Evolutionary conservation across 1,140 invertebrate species (phyloP).

Genomic region (Riptortus pedestris): DNA sequence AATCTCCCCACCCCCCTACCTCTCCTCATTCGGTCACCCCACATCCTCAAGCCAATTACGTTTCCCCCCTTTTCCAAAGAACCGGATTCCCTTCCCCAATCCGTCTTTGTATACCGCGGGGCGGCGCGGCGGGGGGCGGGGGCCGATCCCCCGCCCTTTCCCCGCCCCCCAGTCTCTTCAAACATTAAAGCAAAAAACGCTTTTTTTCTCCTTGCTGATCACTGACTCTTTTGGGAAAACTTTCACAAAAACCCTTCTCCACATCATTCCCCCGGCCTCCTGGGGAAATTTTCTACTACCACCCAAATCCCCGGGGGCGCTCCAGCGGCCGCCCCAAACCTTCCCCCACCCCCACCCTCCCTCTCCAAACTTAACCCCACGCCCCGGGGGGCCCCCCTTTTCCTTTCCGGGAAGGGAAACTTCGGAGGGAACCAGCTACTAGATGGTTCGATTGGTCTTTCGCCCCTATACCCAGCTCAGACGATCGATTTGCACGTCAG

Average conservation of each 20-base stretch:
- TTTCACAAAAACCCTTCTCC: constrained; percentile 79
- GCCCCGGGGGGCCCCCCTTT: constrained; percentile 62
- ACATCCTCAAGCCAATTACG: not conserved
- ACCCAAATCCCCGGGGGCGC: constrained; percentile 73
- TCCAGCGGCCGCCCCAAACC: constrained; percentile 57
- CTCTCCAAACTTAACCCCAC: constrained; percentile 48
- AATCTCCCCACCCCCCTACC: no score
- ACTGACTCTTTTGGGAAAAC: constrained; percentile 80
- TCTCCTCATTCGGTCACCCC: no score
- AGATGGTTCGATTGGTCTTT: constrained; percentile 90
- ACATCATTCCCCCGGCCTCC: constrained; percentile 67
- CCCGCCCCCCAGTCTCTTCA: no score
- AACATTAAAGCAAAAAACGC: no score
- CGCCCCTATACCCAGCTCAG: constrained; percentile 71
- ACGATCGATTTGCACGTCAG: constrained; percentile 89
- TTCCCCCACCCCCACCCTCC: constrained; percentile 67
- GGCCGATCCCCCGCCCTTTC: no score
- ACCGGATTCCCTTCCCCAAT: not conserved
- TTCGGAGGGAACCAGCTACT: constrained; percentile 84
- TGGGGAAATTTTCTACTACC: constrained; percentile 55
- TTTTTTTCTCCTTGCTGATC: no score
- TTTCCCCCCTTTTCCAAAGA: not conserved
- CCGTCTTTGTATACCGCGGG: not conserved
- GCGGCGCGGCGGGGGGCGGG: no score
- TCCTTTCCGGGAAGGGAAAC: constrained; percentile 59